Conservation (phyloP, 2,888 invertebrate species). For the Fabriciana adippe region DNA sequence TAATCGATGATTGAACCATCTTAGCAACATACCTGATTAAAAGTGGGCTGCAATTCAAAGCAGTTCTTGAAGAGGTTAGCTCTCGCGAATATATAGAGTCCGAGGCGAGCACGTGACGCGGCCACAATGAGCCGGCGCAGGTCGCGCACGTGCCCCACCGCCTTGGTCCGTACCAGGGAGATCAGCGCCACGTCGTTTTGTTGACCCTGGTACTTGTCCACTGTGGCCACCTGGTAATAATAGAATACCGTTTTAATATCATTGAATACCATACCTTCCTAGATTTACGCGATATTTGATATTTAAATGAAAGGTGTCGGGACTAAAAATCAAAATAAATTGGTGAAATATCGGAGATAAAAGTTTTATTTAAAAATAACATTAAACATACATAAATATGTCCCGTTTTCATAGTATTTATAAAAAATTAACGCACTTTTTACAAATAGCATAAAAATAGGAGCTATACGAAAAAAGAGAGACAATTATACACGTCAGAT, state of each 20-base stretch:
- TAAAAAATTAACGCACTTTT: too few species aligned
- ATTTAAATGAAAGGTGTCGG: too few species aligned
- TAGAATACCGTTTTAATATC: background rate
- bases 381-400: too few species aligned
- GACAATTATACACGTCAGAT: too few species aligned
- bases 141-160: conserved; percentile 98
- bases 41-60: conserved; percentile 97
- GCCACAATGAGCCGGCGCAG: conserved; percentile 98
- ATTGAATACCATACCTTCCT: too few species aligned
- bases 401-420: too few species aligned
- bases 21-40: conserved; percentile 86
- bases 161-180: conserved; percentile 96
- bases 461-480: too few species aligned
- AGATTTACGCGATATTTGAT: too few species aligned
- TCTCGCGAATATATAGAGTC: conserved; percentile 97
- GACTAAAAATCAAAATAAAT: too few species aligned
- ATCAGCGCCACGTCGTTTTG: conserved; percentile 99
- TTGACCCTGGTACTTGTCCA: conserved; percentile 99
- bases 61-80: conserved; percentile 97
- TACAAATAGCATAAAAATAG: too few species aligned
- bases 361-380: too few species aligned
- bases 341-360: too few species aligned
- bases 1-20: background rate
- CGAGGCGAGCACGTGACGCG: conserved; percentile 97
- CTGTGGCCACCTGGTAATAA: conserved; percentile 89